Evolutionary conservation across 2,888 invertebrate species (phyloP), one percentile per base, ranked within the genome.

Genomic region (Clusia tigrina): DNA sequence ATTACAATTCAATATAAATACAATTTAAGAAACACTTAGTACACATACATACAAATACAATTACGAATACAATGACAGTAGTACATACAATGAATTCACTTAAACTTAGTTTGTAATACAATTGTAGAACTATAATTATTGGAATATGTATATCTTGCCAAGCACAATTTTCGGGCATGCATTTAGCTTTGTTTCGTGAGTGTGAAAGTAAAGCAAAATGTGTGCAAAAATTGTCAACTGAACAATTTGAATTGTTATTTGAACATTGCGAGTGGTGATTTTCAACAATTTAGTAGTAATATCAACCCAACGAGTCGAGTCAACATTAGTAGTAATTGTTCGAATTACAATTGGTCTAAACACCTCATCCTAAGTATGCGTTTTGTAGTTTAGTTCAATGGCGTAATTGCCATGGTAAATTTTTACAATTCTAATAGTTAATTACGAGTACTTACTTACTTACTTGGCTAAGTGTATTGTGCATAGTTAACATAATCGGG

Each of bases 11-110:
- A n/a, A 48, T 24, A 0, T 2, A 48, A 6, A 58, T n/a, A 48
- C 2, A 25, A 0, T 38, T 10, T 26, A 23, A 6, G 25, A n/a
- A 38, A 46, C 37, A 10, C 25, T 48, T 0, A 58, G 66, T 67
- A 48, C 59, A 74, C 76, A 74, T 74, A 70, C 66, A 59, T 67
- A 57, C 63, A 57, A 53, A 51, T 15, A 58, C 48, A 48, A 58
- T 58, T 58, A 46, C 20, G 32, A 1, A 15, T 25, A 32, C 54
- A 42, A 42, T 12, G 42, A 42, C n/a, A 42, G 42, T 32, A 32
- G 32, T 32, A 32, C 6, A 3, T 42, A 42, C 42, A 42, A 42
- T 42, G 9, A 42, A 15, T 42, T 42, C n/a, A n/a, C n/a, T 42
- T 6, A 42, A 32, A 32, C 6, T 32, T 12, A 32, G 12, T 32